Conservation (phyloP, 2,113 vertebrate species). For the Mastomys coucha region DNA sequence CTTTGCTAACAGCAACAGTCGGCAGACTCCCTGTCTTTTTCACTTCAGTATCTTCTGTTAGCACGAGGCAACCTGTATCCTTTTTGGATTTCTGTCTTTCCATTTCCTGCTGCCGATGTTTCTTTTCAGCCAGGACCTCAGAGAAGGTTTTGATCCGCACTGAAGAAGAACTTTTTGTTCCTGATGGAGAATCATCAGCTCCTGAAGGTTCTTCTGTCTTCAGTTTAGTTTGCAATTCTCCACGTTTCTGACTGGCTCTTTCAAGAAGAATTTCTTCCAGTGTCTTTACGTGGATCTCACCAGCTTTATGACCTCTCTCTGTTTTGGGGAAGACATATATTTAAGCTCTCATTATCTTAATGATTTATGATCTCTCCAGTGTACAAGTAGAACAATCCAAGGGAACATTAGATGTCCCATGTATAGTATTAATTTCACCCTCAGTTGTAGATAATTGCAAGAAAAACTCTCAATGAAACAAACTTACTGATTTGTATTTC, state of each 20-base stretch:
- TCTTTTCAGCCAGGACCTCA: constrained; percentile 90
- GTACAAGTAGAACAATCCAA: background rate
- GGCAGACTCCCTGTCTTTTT: constrained; percentile 62
- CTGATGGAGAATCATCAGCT: constrained; percentile 69
- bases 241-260: constrained; percentile 88
- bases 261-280: constrained; percentile 95
- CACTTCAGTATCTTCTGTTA: constrained; percentile 67
- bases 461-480: constrained; percentile 7
- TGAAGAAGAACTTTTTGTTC: constrained; percentile 67
- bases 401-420: background rate
- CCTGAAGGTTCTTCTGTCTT: constrained; percentile 70
- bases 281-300: constrained; percentile 94
- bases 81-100: constrained; percentile 82
- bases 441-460: background rate
- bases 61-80: constrained; percentile 64
- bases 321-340: constrained; percentile 23
- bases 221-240: constrained; percentile 76
- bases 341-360: constrained; percentile 11
- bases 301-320: constrained; percentile 84
- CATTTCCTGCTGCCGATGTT: constrained; percentile 85
- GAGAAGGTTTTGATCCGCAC: constrained; percentile 87
- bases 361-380: background rate
- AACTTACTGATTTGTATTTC: constrained; percentile 9
- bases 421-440: background rate
- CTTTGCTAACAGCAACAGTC: background rate